A percentile compares a stretch with the other conserved stretches of the same genome.
Evolutionary conservation across 2,113 vertebrate species (phyloP).

Genomic region (Albula goreensis): DNA sequence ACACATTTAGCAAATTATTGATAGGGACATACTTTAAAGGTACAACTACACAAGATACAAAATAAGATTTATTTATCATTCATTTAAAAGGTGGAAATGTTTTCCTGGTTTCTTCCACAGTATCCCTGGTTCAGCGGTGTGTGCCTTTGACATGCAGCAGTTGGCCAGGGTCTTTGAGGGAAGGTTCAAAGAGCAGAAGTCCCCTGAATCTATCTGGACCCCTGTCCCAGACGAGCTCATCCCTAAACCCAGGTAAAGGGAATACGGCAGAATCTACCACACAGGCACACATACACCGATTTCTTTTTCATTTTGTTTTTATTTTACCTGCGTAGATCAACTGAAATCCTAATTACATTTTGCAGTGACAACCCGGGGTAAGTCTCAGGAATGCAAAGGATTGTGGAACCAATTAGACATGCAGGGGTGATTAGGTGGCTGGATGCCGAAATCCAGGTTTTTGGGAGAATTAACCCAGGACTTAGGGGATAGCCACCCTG

Average conservation of each 20-base stretch:
- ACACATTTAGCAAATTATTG: too few relatives aligned
- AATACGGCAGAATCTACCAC: background rate
- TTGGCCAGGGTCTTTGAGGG: constrained; percentile 87
- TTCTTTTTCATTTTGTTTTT: background rate
- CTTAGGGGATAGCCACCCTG: background rate
- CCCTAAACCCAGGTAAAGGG: constrained; percentile 83
- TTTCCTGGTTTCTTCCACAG: constrained; percentile 54
- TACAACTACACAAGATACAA: too few relatives aligned
- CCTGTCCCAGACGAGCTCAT: constrained; percentile 89
- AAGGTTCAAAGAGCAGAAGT: constrained; percentile 95
- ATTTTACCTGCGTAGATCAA: background rate
- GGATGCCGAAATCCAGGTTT: background rate
- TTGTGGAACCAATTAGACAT: background rate
- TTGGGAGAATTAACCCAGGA: background rate
- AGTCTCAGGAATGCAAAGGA: background rate
- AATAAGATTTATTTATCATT: too few relatives aligned
- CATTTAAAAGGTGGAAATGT: background rate
- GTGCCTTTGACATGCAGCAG: constrained; percentile 93
- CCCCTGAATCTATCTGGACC: constrained; percentile 92
- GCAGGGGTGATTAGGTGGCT: background rate
- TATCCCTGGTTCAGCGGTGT: constrained; percentile 92
- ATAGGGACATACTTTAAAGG: too few relatives aligned
- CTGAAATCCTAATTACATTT: background rate
- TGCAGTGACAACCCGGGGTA: background rate
- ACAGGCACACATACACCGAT: background rate